A percentile compares a stretch with the other conserved stretches of the same genome.
These are phyloP conservation scores for Nymphalis urticae DNA, from an alignment of 2,888 invertebrate genomes.

Conservation along the genomic window DNA sequence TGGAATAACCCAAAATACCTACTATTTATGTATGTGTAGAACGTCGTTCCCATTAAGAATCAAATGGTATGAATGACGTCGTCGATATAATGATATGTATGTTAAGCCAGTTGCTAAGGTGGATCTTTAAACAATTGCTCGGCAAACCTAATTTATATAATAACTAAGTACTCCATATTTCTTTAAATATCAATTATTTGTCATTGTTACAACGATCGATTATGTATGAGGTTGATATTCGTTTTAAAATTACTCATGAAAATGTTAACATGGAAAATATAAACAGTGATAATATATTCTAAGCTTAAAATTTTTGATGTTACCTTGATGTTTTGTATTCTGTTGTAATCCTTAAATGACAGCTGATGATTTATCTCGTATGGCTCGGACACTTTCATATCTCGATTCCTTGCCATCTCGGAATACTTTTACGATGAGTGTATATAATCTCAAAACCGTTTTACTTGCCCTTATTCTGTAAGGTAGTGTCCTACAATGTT, in stretches of 20 bases:
- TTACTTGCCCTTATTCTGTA: background rate
- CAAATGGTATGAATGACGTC: slow-evolving; percentile 34
- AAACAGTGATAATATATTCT: too few species aligned
- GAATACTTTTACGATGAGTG: slow-evolving; percentile 1
- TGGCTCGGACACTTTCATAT: background rate
- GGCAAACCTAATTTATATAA: background rate
- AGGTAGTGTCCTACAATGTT: background rate
- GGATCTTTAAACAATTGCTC: slow-evolving; percentile 16
- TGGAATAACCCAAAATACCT: slow-evolving; percentile 30
- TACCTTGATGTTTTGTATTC: too few species aligned
- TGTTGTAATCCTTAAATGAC: background rate
- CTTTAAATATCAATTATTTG: too few species aligned
- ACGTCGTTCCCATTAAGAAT: slow-evolving; percentile 32
- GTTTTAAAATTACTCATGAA: too few species aligned
- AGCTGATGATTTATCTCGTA: background rate
- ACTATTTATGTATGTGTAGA: slow-evolving; percentile 32
- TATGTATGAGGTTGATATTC: too few species aligned
- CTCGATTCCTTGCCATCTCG: background rate
- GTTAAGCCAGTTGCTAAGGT: slow-evolving; percentile 32
- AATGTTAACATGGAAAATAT: too few species aligned
- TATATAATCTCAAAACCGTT: background rate
- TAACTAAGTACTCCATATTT: background rate
- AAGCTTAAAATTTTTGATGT: too few species aligned
- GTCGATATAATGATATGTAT: slow-evolving; percentile 29
- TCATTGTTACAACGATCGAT: too few species aligned